Conservation (phyloP, 2,797 vertebrate genomes). For the Coranthus polyacanthus region DNA sequence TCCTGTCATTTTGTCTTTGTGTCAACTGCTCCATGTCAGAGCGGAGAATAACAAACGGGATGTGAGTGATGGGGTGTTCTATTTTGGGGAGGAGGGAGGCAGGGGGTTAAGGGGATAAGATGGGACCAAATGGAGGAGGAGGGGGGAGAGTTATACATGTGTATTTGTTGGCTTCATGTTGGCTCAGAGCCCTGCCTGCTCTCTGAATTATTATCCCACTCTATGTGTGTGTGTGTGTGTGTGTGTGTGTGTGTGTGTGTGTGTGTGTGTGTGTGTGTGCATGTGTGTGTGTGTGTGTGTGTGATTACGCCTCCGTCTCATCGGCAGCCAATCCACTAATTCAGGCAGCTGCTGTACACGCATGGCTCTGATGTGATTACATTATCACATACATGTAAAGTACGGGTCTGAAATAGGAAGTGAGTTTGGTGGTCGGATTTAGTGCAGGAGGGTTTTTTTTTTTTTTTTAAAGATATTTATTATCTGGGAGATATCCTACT, state of each 20-base stretch:
- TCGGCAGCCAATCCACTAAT: slow-evolving; percentile 63
- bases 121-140: not conserved
- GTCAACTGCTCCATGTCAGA: slow-evolving; percentile 69
- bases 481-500: slow-evolving; percentile 8
- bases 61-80: slow-evolving; percentile 69
- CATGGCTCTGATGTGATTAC: slow-evolving; percentile 69
- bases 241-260: no score
- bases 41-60: slow-evolving; percentile 62
- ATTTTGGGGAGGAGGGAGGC: slow-evolving; percentile 62
- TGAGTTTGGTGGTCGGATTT: slow-evolving; percentile 2
- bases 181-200: slow-evolving; percentile 51
- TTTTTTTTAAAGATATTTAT: slow-evolving; percentile 25
- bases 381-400: slow-evolving; percentile 67
- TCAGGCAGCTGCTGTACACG: slow-evolving; percentile 53
- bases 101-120: slow-evolving; percentile 71
- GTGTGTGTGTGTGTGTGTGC: slow-evolving; percentile 7
- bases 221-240: slow-evolving; percentile 6
- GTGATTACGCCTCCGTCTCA: slow-evolving; percentile 54
- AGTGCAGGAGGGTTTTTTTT: not conserved
- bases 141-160: slow-evolving; percentile 10
- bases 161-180: slow-evolving; percentile 37
- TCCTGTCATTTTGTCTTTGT: slow-evolving; percentile 75
- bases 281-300: slow-evolving; percentile 12
- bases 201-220: slow-evolving; percentile 47
- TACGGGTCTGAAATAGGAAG: slow-evolving; percentile 40